These are phyloP conservation scores for Lonchura striata DNA, from an alignment of 2,113 vertebrate genomes.

Conservation along the genomic window DNA sequence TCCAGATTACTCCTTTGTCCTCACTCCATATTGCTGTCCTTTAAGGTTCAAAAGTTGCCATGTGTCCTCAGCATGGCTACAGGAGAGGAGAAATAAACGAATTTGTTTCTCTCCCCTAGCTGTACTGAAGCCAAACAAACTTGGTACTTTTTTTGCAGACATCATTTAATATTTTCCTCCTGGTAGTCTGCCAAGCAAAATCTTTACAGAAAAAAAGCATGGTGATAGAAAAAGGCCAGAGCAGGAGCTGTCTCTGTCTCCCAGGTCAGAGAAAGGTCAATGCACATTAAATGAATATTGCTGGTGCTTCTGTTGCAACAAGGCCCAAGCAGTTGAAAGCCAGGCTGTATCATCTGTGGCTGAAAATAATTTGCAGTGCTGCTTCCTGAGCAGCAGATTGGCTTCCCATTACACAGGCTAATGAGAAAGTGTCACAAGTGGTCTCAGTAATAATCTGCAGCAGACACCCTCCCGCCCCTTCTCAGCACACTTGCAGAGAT, in stretches of 20 bases:
- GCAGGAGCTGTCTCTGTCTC: neutral
- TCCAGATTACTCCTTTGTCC: neutral
- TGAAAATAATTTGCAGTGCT: conserved; percentile 27
- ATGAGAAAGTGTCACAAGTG: conserved; percentile 51
- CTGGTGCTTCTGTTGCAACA: conserved; percentile 13
- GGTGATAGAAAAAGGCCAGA: neutral
- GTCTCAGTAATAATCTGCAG: neutral
- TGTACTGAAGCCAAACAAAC: neutral
- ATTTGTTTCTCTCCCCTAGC: neutral
- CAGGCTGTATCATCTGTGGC: conserved; percentile 45
- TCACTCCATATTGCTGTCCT: neutral
- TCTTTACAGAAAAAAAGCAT: neutral
- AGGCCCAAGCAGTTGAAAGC: conserved; percentile 48
- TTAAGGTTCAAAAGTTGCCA: neutral
- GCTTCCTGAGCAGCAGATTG: conserved; percentile 49
- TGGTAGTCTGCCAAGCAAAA: neutral
- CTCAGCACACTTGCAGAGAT: neutral
- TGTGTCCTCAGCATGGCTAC: neutral
- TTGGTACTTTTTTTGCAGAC: neutral
- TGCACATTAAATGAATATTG: conserved; percentile 23
- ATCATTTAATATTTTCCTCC: neutral
- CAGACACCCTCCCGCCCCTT: neutral
- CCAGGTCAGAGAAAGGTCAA: conserved; percentile 44
- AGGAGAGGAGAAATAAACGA: neutral
- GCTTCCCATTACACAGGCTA: conserved; percentile 48